Base-by-base conservation (phyloP, 1,140 invertebrate genomes). In the Eriosoma lanigerum region DNA sequence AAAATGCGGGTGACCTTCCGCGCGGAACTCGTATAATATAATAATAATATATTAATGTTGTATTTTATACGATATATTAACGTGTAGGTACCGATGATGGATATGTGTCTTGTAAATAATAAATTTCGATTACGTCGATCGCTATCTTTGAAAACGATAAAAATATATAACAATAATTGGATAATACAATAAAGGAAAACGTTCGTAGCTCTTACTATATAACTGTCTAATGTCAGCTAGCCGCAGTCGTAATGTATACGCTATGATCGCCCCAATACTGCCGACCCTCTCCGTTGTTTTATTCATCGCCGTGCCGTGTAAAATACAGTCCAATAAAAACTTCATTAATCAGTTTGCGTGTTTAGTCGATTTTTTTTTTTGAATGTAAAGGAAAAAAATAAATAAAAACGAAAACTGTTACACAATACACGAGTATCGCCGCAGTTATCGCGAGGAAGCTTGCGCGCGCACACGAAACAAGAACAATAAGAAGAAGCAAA, bases 341-440 rank as follows among this genome's bases (percentile, higher is more conserved):
- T 44, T 60, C 73, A 76, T 76, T 76, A 76, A 76, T 76, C 75
- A 78, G 75, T 78, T 78, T 62, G 75, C 75, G 75, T 78, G 75
- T 48, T 78, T 19, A 62, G 56, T n/a, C 38, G 75, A 62, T 78
- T 75, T 78, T n/a, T 24, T 70, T 66, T 9, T 60, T 76, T 29
- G 73, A 76, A 76, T 8, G 54, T 10, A 38, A 75, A 54, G 21
- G 46, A 72, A 76, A 76, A 56, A 76, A 76, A 60, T 21, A 56
- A 60, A 1, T 26, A 78, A 76, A 26, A 58, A 68, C n/a, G 38
- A 50, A 72, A 72, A 72, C 68, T 13, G 13, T 19, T 10, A 6
- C 38, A 38, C 62, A 21, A 21, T 21, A 38, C 24, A 60, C 17
- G 24, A 29, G 15, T 29, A 26, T 19, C 62, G 62, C 29, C 29